Conservation (phyloP, 2,113 vertebrate species). For the Rhabdornis inornatus region DNA sequence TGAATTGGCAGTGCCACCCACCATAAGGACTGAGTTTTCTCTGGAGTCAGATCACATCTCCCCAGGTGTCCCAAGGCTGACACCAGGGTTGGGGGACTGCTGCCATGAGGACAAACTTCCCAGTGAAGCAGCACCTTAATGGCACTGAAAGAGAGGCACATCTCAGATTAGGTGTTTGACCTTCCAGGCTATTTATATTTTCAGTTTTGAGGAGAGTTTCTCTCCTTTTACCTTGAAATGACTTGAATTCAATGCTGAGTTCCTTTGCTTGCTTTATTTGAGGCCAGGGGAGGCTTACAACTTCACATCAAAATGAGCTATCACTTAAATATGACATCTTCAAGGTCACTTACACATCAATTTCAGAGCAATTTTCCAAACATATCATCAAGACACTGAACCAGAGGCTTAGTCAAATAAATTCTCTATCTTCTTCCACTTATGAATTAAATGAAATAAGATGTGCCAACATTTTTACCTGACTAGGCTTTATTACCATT, state of each 20-base stretch:
- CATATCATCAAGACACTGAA: conserved; percentile 35
- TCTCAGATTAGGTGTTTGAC: not conserved
- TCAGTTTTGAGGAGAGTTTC: not conserved
- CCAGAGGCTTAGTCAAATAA: conserved; percentile 42
- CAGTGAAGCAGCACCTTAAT: not conserved
- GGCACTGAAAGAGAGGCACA: not conserved
- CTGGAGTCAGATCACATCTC: not conserved
- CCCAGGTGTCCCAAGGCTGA: not conserved
- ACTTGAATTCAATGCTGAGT: not conserved
- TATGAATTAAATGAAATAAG: conserved; percentile 34
- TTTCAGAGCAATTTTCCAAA: conserved; percentile 50
- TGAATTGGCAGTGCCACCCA: not conserved
- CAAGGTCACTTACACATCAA: conserved; percentile 59
- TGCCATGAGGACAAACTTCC: not conserved
- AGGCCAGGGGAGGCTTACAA: not conserved
- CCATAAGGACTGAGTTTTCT: not conserved
- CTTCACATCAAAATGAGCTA: conserved; percentile 21
- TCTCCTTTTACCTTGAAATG: not conserved
- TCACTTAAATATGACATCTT: not conserved
- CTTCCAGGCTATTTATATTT: not conserved
- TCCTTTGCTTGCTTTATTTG: not conserved
- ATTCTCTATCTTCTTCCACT: conserved; percentile 13
- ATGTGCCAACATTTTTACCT: conserved; percentile 36
- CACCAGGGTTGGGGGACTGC: not conserved
- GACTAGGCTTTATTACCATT: conserved; percentile 18